Evolutionary conservation across 2,888 invertebrate species (phyloP).

Genomic region (Diadegma fenestrale): DNA sequence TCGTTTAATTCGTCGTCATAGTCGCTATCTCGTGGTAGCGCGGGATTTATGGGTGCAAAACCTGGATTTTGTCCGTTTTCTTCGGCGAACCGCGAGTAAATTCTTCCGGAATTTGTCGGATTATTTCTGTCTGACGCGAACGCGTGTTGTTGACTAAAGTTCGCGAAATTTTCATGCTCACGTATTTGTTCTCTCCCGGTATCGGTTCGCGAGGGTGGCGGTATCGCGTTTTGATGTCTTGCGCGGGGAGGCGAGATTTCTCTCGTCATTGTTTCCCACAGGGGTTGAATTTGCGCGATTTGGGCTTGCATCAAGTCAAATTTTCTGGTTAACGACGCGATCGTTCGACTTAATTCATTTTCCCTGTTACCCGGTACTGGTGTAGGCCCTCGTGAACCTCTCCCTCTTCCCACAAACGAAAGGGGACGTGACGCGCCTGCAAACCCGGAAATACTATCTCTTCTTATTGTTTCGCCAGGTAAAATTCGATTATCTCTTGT

Average conservation of each 20-base stretch:
- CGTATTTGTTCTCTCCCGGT: not conserved
- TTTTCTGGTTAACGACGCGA: not conserved
- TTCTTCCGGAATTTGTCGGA: not conserved
- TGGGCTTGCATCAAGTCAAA: not conserved
- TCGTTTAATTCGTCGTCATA: too few relatives aligned
- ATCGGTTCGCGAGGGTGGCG: not conserved
- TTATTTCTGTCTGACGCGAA: not conserved
- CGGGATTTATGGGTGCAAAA: too few relatives aligned
- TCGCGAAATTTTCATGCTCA: not conserved
- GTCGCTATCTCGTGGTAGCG: too few relatives aligned
- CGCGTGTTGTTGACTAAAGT: not conserved
- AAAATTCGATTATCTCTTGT: too few relatives aligned
- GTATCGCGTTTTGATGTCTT: not conserved
- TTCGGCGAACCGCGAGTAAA: too few relatives aligned
- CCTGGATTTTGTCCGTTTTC: too few relatives aligned
- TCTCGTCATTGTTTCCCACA: not conserved
- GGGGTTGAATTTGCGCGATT: not conserved
- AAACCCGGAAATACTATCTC: not conserved
- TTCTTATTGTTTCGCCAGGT: not conserved
- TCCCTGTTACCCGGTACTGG: not conserved
- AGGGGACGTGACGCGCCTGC: not conserved
- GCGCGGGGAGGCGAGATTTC: not conserved
- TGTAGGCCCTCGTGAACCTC: not conserved
- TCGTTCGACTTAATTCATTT: not conserved
- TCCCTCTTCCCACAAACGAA: not conserved